These are phyloP conservation scores for Gadopsis marmoratus DNA, from an alignment of 2,797 vertebrate species.

Conservation along the genomic window DNA sequence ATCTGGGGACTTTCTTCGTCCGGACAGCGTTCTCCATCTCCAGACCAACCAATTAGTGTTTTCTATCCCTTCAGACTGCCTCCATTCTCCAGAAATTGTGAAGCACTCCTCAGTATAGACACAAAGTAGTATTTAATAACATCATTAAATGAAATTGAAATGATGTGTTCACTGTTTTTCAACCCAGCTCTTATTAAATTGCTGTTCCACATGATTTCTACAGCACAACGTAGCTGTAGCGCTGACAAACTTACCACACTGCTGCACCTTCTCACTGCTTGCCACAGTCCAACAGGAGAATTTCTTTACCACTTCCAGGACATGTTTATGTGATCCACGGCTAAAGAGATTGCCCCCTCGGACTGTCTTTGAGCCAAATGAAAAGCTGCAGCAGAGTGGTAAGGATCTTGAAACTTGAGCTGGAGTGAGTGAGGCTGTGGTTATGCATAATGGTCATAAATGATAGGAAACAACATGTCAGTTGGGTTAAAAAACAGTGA, in stretches of 20 bases:
- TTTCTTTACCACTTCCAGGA: neutral
- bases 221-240: conserved; percentile 7
- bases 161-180: conserved; percentile 44
- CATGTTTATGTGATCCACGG: conserved; percentile 15
- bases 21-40: conserved; percentile 43
- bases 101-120: conserved; percentile 18
- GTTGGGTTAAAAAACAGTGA: conserved; percentile 28
- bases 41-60: conserved; percentile 53
- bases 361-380: conserved; percentile 8
- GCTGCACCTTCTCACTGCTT: conserved; percentile 21
- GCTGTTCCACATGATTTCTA: conserved; percentile 42
- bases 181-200: conserved; percentile 35
- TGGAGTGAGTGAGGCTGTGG: conserved; percentile 21
- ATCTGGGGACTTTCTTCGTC: conserved; percentile 19
- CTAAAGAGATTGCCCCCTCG: neutral
- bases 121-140: conserved; percentile 33
- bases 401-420: conserved; percentile 40
- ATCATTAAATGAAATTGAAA: conserved; percentile 50
- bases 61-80: conserved; percentile 23
- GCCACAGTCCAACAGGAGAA: conserved; percentile 14
- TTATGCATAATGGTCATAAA: conserved; percentile 43
- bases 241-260: conserved; percentile 6
- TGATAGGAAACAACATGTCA: conserved; percentile 49
- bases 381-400: conserved; percentile 25
- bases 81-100: neutral